These are phyloP conservation scores for Heteropelma amictum DNA, from an alignment of 2,888 invertebrate species.

Conservation along the genomic window DNA sequence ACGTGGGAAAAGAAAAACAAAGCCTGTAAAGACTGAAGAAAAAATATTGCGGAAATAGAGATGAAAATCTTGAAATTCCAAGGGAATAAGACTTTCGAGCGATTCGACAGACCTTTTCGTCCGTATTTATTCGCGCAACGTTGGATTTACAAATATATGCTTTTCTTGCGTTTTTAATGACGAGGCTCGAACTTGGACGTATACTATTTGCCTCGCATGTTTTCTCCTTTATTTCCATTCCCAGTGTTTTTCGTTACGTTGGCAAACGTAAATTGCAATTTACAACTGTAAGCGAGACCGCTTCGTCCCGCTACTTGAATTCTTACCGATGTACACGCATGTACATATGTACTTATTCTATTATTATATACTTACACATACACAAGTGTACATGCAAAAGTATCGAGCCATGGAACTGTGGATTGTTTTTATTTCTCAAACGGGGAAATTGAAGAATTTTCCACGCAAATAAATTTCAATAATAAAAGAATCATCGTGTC, in stretches of 20 bases:
- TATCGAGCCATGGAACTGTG: conserved; percentile 12
- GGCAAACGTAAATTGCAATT: too few species aligned
- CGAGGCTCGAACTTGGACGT: too few species aligned
- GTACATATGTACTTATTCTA: background rate
- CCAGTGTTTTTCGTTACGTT: background rate
- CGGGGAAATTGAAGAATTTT: too few species aligned
- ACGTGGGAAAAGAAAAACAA: too few species aligned
- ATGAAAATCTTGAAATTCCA: background rate
- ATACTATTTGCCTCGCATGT: background rate
- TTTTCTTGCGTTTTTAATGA: background rate
- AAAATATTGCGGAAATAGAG: background rate
- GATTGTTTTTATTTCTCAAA: too few species aligned
- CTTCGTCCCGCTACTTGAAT: conserved; percentile 42
- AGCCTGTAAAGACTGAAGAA: too few species aligned
- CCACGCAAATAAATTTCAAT: too few species aligned
- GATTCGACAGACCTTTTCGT: background rate
- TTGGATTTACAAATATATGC: background rate
- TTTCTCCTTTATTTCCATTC: background rate
- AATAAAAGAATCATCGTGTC: too few species aligned
- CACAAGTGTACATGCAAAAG: background rate
- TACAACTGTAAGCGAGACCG: conserved; percentile 34
- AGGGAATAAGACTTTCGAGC: background rate
- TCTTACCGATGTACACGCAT: background rate
- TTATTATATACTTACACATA: background rate
- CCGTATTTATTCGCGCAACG: background rate